phyloP scores from a whole-genome alignment of 2,888 invertebrate species.

The Girardia tigrina region DNA sequence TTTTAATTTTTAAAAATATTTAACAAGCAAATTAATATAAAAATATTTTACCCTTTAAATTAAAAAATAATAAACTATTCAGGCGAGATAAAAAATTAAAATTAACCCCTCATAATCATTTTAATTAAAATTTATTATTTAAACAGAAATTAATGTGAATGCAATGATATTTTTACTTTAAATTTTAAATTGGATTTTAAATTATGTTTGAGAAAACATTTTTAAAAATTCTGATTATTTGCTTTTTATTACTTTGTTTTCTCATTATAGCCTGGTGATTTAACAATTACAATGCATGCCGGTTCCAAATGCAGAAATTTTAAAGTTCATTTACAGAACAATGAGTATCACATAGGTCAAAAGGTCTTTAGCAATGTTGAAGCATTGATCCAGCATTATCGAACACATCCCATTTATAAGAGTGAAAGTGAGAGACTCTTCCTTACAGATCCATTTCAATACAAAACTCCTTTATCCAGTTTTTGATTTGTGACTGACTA shows the following conservation, averaged over 20 bases:
- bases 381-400: slow-evolving; percentile 91
- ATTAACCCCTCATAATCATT: no score
- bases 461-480: slow-evolving; percentile 8
- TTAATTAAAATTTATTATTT: no score
- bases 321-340: slow-evolving; percentile 71
- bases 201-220: not conserved
- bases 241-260: not conserved
- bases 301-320: slow-evolving; percentile 96
- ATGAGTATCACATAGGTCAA: slow-evolving; percentile 86
- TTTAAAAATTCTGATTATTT: not conserved
- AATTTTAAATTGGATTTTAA: no score
- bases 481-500: not conserved
- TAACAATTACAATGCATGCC: slow-evolving; percentile 90
- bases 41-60: no score
- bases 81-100: no score
- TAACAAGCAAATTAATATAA: no score
- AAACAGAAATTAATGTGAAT: no score
- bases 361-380: slow-evolving; percentile 87
- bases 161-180: no score
- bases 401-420: slow-evolving; percentile 92
- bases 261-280: slow-evolving; percentile 75
- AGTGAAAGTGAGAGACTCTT: slow-evolving; percentile 76
- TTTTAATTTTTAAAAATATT: no score
- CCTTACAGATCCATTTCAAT: slow-evolving; percentile 69
- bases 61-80: no score